A percentile compares a stretch with the other conserved stretches of the same genome.
These are phyloP conservation scores for Brachionus rotundiformis DNA, from an alignment of 1,140 invertebrate species.

Conservation along the genomic window DNA sequence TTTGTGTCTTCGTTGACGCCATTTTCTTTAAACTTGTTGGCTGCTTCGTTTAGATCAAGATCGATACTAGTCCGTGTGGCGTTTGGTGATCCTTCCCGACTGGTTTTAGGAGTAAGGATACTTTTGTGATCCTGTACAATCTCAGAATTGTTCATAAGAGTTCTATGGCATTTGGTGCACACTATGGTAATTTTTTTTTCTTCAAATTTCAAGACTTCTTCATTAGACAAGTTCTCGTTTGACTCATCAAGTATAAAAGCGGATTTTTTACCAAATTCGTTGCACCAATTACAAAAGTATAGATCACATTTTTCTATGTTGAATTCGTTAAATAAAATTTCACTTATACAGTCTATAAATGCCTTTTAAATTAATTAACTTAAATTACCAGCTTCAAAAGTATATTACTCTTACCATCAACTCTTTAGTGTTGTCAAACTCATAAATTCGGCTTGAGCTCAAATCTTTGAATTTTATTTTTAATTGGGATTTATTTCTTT, in stretches of 20 bases:
- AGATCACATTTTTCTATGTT: slow-evolving; percentile 30
- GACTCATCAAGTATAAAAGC: neutral
- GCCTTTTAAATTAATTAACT: neutral
- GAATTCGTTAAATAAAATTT: slow-evolving; percentile 23
- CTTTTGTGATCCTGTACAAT: neutral
- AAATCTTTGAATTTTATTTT: slow-evolving; percentile 47
- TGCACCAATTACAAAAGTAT: slow-evolving; percentile 23
- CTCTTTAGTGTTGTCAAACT: slow-evolving; percentile 12
- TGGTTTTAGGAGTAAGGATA: neutral
- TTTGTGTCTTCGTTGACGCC: neutral
- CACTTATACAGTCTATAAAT: slow-evolving; percentile 25
- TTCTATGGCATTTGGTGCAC: slow-evolving; percentile 22
- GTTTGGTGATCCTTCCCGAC: neutral
- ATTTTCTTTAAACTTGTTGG: neutral
- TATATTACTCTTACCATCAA: neutral
- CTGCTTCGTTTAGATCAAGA: neutral
- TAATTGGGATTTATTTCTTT: slow-evolving; percentile 6
- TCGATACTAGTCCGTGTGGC: neutral
- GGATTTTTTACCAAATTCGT: slow-evolving; percentile 41
- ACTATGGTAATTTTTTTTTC: neutral
- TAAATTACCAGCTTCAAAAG: neutral
- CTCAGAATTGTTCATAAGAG: neutral
- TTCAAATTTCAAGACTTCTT: neutral
- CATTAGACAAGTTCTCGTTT: slow-evolving; percentile 9
- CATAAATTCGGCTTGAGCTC: slow-evolving; percentile 23